Evolutionary conservation across 2,797 vertebrate species (phyloP).

Genomic region (Pteronotus mesoamericanus): DNA sequence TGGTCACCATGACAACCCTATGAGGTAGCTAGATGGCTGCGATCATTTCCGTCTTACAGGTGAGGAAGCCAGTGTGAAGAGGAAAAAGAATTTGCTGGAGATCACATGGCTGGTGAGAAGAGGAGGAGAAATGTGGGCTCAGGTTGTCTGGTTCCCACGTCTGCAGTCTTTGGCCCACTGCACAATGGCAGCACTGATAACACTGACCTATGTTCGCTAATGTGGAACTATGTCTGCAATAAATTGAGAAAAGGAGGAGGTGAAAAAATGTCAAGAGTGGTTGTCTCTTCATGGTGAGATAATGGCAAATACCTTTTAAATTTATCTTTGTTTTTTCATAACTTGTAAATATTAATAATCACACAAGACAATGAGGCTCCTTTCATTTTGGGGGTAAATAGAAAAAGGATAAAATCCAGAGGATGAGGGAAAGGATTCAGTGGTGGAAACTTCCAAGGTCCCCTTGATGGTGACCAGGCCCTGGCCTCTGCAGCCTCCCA

Average conservation of each 20-base stretch:
- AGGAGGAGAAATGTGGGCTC: not conserved
- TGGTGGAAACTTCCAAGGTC: not conserved
- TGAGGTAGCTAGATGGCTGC: not conserved
- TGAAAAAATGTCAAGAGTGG: not conserved
- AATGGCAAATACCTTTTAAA: not conserved
- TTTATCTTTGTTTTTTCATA: not conserved
- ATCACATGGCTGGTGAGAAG: not conserved
- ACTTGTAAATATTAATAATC: not conserved
- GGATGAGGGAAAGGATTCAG: not conserved
- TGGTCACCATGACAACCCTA: not conserved
- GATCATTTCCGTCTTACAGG: not conserved
- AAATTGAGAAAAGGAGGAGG: not conserved
- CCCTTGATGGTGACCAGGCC: not conserved
- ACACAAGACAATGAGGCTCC: not conserved
- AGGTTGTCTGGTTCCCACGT: not conserved
- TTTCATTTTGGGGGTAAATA: not conserved
- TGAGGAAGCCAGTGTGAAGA: not conserved
- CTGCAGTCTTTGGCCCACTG: not conserved
- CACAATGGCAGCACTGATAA: not conserved
- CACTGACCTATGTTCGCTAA: not conserved
- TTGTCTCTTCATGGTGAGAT: not conserved
- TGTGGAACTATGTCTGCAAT: not conserved
- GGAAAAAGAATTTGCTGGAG: not conserved
- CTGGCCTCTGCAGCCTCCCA: not conserved
- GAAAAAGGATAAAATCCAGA: not conserved